Evolutionary conservation across 2,113 vertebrate species (phyloP).

Genomic region (Oriolus oriolus): DNA sequence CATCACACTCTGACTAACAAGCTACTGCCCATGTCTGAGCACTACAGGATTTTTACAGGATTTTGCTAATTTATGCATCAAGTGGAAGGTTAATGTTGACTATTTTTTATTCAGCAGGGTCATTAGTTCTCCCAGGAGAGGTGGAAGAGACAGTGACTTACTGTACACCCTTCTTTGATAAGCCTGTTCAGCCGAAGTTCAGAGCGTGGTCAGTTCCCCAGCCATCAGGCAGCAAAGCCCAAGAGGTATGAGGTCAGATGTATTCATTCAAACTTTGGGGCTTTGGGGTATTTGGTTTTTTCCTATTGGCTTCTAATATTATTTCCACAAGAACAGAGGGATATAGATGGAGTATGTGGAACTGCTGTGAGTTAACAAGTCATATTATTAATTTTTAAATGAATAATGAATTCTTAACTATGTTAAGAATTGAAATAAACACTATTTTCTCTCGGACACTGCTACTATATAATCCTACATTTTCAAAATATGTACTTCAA

Average conservation of each 20-base stretch:
- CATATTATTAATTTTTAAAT: neutral
- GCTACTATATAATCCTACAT: neutral
- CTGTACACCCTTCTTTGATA: slow-evolving; percentile 3
- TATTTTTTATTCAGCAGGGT: slow-evolving; percentile 52
- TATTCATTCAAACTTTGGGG: neutral
- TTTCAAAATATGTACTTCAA: neutral
- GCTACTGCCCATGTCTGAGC: neutral
- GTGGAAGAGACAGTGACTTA: slow-evolving; percentile 43
- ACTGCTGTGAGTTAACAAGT: neutral
- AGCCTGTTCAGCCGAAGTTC: neutral
- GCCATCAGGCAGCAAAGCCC: neutral
- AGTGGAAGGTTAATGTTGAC: neutral
- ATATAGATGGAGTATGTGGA: neutral
- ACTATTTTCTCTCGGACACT: neutral
- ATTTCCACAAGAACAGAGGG: neutral
- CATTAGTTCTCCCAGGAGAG: slow-evolving; percentile 71
- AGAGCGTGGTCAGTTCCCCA: neutral
- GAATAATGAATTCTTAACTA: neutral
- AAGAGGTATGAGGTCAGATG: slow-evolving; percentile 37
- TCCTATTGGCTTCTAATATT: neutral
- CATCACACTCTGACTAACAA: neutral
- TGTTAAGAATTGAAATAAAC: neutral
- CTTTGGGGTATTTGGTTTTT: neutral
- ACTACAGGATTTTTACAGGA: neutral
- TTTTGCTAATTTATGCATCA: neutral